These are phyloP conservation scores for Nemurella pictetii DNA, from an alignment of 2,888 invertebrate species.

Conservation along the genomic window DNA sequence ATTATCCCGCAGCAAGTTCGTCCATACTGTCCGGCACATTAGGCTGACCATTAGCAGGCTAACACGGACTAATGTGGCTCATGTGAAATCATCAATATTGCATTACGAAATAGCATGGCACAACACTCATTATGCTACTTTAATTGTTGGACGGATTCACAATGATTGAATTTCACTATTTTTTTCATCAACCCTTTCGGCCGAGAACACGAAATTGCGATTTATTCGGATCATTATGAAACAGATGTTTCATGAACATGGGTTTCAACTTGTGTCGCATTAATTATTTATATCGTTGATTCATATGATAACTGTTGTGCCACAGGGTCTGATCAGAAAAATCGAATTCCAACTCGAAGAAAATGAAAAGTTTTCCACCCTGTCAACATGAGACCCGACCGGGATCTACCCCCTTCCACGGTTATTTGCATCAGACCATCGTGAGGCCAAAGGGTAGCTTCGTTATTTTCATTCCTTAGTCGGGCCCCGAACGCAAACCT, in stretches of 20 bases:
- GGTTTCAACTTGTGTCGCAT: background rate
- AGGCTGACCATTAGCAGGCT: slow-evolving; percentile 32
- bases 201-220: background rate
- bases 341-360: background rate
- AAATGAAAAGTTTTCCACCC: background rate
- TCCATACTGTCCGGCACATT: slow-evolving; percentile 11
- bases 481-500: background rate
- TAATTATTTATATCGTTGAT: background rate
- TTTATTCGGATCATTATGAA: background rate
- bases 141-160: slow-evolving; percentile 8
- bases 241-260: background rate
- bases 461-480: background rate
- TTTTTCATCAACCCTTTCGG: background rate
- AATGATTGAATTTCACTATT: slow-evolving; percentile 24
- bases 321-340: background rate
- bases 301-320: background rate
- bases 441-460: background rate
- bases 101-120: slow-evolving; percentile 31
- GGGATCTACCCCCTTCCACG: background rate
- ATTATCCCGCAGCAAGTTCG: slow-evolving; percentile 34
- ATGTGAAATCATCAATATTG: slow-evolving; percentile 39
- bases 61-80: slow-evolving; percentile 32
- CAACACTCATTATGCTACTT: slow-evolving; percentile 18
- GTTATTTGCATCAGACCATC: background rate
- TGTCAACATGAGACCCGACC: background rate